Conservation (phyloP, 2,888 invertebrate genomes). For the Ethmia dodecea region DNA sequence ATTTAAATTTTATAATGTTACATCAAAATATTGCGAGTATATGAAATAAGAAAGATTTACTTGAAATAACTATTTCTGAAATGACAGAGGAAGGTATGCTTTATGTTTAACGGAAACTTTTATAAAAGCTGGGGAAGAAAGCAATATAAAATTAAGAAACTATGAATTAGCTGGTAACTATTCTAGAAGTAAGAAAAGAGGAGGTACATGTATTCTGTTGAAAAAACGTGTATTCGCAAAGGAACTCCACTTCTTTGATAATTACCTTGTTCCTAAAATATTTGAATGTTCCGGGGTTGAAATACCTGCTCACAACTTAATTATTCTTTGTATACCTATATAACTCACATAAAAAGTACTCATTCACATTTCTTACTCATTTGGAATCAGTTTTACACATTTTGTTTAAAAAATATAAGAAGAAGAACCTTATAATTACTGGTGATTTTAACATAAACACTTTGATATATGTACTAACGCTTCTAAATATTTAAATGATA, state of each 20-base stretch:
- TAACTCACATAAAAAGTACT: not conserved
- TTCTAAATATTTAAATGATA: not conserved
- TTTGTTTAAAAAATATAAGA: conserved; percentile 1
- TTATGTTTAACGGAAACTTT: no score
- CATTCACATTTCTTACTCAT: not conserved
- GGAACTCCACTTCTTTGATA: not conserved
- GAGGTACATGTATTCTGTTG: not conserved
- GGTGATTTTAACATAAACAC: not conserved
- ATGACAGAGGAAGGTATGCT: no score
- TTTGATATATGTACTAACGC: not conserved
- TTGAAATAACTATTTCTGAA: no score
- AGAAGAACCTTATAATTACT: not conserved
- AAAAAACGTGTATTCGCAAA: not conserved
- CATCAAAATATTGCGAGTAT: no score
- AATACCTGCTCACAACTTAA: not conserved
- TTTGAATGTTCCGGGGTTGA: not conserved
- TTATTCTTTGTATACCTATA: not conserved
- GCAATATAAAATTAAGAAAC: no score
- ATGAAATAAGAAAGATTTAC: no score
- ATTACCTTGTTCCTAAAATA: not conserved
- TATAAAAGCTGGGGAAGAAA: no score
- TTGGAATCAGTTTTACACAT: not conserved
- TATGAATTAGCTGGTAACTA: not conserved
- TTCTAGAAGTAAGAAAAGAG: not conserved
- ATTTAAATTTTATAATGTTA: no score